Base-by-base conservation (phyloP, 1,140 invertebrate genomes). In the Galleria mellonella region DNA sequence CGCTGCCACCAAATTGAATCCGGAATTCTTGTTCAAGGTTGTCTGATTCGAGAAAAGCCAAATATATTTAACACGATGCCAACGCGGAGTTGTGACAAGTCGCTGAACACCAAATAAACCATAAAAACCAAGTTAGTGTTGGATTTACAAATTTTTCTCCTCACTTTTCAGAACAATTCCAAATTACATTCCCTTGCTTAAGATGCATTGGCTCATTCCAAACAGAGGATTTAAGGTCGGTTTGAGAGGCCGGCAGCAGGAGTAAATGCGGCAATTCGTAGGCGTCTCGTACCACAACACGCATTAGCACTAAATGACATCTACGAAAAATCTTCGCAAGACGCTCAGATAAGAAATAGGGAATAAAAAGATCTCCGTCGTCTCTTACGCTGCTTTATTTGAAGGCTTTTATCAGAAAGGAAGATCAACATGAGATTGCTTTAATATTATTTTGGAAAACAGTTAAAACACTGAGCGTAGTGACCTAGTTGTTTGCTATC, bases 241-340 rank as follows among this genome's bases (percentile, higher is more conserved):
- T 57, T 65, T 50, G 48, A 57, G 62, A 72, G 65, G 63, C 61
- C 63, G 56, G 57, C 59, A 63, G 52, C 55, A 58, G 47, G 57
- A 70, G 68, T 45, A 78, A 83, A 83, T 83, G 59, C 58, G 60
- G 63, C 72, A 72, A 83, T 83, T 83, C 74, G 78, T 76, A 83
- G 50, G 70, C 78, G 55, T 57, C 63, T 64, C 74, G 67, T 62
- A 66, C 65, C 72, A 63, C 70, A 65, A 73, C 70, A 67, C 55
- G 72, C 74, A 78, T 81, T 83, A 83, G 59, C 78, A 81, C 78
- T 77, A 83, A 81, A 83, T 81, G 78, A 83, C 74, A 73, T 72
- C 68, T 56, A 71, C 70, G 69, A 77, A 81, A 78, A 78, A 82
- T 78, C 74, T 70, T 69, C 55, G 51, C 66, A 45, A 58, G 62